Conservation (phyloP, 2,797 vertebrate genomes). For the Allobates femoralis region DNA sequence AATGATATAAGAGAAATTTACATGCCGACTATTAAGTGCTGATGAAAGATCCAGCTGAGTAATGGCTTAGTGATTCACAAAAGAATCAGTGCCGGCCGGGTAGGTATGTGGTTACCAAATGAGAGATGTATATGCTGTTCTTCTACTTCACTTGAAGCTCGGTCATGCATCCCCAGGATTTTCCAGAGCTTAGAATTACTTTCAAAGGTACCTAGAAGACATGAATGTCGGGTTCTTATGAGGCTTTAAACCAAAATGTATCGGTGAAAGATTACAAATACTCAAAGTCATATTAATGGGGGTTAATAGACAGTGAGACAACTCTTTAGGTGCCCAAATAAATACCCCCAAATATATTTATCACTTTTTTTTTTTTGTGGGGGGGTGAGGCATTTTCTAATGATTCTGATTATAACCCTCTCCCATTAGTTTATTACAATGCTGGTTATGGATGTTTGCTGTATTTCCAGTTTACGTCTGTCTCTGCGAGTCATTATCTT, state of each 20-base stretch:
- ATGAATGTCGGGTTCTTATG: not conserved
- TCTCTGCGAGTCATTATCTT: too few species aligned
- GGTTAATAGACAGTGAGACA: too few species aligned
- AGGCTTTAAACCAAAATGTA: not conserved
- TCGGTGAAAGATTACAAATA: too few species aligned
- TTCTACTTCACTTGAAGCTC: conserved; percentile 75
- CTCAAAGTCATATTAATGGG: too few species aligned
- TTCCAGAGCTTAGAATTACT: conserved; percentile 85
- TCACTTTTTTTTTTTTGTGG: too few species aligned
- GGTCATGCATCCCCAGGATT: conserved; percentile 89
- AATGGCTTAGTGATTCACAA: conserved; percentile 78
- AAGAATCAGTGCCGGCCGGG: conserved; percentile 66
- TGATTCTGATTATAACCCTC: too few species aligned
- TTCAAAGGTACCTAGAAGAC: conserved; percentile 88
- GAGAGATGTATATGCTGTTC: conserved; percentile 58
- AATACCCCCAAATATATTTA: too few species aligned
- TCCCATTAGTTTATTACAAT: too few species aligned
- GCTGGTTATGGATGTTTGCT: too few species aligned
- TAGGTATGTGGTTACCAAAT: conserved; percentile 66
- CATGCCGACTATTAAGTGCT: conserved; percentile 73
- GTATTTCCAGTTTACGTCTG: too few species aligned
- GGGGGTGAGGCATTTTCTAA: too few species aligned
- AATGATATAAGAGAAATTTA: conserved; percentile 77
- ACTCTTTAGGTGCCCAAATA: too few species aligned
- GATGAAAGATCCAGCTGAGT: conserved; percentile 80